phyloP scores from a whole-genome alignment of 2,113 vertebrate genomes.

The Psephotus haematonotus region DNA sequence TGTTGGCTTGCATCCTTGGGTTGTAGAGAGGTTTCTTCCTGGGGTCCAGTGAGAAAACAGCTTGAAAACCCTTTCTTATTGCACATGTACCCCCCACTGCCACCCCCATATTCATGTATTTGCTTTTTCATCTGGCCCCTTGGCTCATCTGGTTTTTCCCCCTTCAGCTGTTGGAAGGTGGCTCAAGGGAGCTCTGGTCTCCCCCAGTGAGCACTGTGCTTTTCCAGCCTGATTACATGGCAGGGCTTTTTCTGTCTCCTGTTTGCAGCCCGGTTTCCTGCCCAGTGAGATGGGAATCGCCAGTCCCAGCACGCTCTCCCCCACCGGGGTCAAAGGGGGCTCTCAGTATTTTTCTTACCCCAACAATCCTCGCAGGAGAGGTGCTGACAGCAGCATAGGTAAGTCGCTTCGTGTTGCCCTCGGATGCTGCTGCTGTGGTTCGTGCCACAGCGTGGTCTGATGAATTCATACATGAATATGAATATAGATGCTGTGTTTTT shows the following conservation, averaged over 20 bases:
- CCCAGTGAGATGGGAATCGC: slow-evolving; percentile 88
- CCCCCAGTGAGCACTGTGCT: neutral
- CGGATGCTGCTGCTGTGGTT: rapidly evolving
- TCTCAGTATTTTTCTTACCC: slow-evolving; percentile 93
- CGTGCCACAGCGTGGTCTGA: neutral
- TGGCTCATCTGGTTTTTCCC: neutral
- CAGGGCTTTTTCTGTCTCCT: neutral
- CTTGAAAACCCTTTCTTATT: neutral
- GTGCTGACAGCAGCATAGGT: slow-evolving; percentile 89
- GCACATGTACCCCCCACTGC: neutral
- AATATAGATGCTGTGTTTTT: no score
- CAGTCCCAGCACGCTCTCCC: slow-evolving; percentile 90
- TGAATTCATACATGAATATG: neutral
- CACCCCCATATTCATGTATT: neutral
- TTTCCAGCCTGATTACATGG: neutral
- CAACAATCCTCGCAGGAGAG: slow-evolving; percentile 89
- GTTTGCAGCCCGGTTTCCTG: slow-evolving; percentile 86
- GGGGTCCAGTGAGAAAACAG: neutral
- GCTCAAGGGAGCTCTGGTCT: slow-evolving; percentile 11
- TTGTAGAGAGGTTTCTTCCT: neutral
- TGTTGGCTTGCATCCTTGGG: neutral
- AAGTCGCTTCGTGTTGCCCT: neutral
- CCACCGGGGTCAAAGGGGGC: slow-evolving; percentile 86
- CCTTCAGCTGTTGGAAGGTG: neutral
- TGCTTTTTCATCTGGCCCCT: neutral